Percentiles rank a stretch among this genome's conserved stretches.
These are phyloP conservation scores for Centropus bengalensis DNA, from an alignment of 2,113 vertebrate genomes.

Conservation along the genomic window DNA sequence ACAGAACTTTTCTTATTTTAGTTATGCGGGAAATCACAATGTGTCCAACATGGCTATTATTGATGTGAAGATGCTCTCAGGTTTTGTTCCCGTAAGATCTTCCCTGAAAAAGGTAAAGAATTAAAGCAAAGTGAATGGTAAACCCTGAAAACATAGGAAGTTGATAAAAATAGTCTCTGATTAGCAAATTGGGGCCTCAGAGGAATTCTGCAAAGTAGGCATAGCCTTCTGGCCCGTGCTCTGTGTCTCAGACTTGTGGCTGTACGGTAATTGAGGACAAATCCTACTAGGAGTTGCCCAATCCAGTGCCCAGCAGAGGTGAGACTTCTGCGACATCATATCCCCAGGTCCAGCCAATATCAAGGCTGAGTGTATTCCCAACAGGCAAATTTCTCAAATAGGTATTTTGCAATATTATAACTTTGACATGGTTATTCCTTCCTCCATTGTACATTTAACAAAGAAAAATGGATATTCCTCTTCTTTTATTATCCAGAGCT, in stretches of 20 bases:
- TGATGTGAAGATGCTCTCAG: constrained; percentile 78
- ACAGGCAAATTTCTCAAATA: background rate
- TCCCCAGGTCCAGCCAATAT: background rate
- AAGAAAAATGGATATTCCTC: background rate
- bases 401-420: background rate
- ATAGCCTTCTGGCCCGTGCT: background rate
- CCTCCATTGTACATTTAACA: background rate
- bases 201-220: background rate
- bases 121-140: background rate
- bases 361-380: background rate
- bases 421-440: background rate
- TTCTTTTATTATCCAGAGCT: background rate
- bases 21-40: constrained; percentile 57
- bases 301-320: background rate
- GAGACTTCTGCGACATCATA: background rate
- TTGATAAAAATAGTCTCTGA: background rate
- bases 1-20: constrained; percentile 26
- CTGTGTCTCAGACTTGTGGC: background rate
- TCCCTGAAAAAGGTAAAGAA: constrained; percentile 69
- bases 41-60: constrained; percentile 73
- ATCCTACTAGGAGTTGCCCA: background rate
- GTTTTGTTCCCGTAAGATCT: constrained; percentile 63
- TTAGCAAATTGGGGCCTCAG: background rate
- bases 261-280: background rate
- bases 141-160: background rate